phyloP scores from a whole-genome alignment of 2,113 vertebrate genomes.

The Semicossyphus pulcher region DNA sequence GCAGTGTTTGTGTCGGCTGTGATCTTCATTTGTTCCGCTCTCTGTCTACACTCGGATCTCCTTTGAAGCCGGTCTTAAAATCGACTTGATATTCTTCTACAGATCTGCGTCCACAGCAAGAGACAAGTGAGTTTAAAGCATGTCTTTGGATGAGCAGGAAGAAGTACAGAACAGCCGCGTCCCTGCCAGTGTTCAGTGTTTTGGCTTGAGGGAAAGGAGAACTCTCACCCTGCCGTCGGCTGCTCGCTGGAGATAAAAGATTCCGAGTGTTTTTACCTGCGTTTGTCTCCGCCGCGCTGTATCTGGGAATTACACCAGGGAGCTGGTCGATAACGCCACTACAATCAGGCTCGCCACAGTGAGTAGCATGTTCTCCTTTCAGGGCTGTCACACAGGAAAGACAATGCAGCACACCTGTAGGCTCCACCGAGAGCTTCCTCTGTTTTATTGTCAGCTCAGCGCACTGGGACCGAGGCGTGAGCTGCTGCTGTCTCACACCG shows the following conservation, averaged over 20 bases:
- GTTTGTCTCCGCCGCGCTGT: conserved; percentile 67
- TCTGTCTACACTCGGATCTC: conserved; percentile 29
- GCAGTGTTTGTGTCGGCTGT: conserved; percentile 5
- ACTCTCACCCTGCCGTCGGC: conserved; percentile 76
- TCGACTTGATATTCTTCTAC: conserved; percentile 27
- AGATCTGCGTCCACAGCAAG: conserved; percentile 25
- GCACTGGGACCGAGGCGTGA: conserved; percentile 63
- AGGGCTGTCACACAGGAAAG: conserved; percentile 79
- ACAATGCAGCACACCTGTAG: conserved; percentile 82
- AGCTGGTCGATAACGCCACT: conserved; percentile 82
- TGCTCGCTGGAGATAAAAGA: conserved; percentile 84
- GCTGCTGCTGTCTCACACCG: conserved; percentile 49
- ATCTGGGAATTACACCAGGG: conserved; percentile 83
- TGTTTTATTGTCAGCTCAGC: conserved; percentile 77
- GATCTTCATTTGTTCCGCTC: conserved; percentile 43
- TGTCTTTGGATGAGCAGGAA: conserved; percentile 31
- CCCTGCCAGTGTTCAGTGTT: conserved; percentile 68
- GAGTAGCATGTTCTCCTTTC: conserved; percentile 81
- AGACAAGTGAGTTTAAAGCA: conserved; percentile 31
- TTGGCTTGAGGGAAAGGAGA: conserved; percentile 77
- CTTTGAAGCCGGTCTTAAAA: conserved; percentile 27
- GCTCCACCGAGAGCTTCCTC: conserved; percentile 76
- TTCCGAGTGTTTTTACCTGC: conserved; percentile 70
- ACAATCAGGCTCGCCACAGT: conserved; percentile 84
- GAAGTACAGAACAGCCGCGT: conserved; percentile 48